These are phyloP conservation scores for Eubucco bourcierii DNA, from an alignment of 2,113 vertebrate genomes.

Conservation along the genomic window DNA sequence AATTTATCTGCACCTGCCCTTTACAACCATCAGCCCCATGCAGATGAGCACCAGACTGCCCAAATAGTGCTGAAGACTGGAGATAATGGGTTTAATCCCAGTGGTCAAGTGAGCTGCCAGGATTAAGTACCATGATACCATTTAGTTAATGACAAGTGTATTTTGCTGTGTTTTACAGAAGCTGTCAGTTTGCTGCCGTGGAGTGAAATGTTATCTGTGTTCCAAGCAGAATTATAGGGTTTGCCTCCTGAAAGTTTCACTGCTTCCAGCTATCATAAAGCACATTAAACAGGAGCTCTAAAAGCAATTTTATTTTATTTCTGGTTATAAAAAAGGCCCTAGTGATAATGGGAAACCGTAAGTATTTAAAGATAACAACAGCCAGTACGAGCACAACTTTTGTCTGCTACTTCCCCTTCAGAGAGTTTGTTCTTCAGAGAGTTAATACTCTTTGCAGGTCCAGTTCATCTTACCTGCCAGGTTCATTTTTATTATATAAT, in stretches of 20 bases:
- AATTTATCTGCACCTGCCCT: neutral
- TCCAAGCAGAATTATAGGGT: neutral
- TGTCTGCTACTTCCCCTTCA: neutral
- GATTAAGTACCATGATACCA: neutral
- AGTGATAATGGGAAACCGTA: neutral
- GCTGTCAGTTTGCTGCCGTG: neutral
- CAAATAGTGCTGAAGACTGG: neutral
- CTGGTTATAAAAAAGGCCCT: neutral
- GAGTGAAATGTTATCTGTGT: neutral
- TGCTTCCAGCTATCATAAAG: neutral
- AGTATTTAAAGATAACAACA: neutral
- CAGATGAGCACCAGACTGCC: neutral
- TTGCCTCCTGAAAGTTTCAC: constrained; percentile 20
- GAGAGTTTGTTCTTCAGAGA: neutral
- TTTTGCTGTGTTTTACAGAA: neutral
- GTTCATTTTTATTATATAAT: constrained; percentile 25
- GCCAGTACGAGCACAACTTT: neutral
- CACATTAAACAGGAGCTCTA: neutral
- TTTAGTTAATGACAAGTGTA: constrained; percentile 1
- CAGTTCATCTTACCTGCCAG: neutral
- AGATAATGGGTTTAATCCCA: neutral
- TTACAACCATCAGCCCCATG: fast-evolving
- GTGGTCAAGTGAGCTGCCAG: neutral
- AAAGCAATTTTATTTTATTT: constrained; percentile 42
- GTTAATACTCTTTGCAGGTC: constrained; percentile 21